A percentile compares a stretch with the other conserved stretches of the same genome.
phyloP scores from a whole-genome alignment of 2,797 vertebrate genomes.

The Tinamus major region DNA sequence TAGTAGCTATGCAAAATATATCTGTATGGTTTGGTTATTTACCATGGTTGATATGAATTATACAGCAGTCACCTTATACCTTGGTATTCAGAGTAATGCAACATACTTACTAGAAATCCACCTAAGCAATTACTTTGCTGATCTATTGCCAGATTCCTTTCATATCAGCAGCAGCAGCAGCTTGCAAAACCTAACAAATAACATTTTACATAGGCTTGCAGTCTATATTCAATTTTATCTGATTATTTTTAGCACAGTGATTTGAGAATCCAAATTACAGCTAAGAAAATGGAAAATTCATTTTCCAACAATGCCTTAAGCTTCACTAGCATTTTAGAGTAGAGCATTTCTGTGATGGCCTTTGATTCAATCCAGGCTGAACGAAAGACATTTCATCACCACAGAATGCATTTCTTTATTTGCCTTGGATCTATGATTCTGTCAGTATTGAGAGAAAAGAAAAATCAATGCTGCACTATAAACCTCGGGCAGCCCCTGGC shows the following conservation, averaged over 20 bases:
- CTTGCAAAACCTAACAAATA: slow-evolving; percentile 55
- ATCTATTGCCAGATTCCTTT: slow-evolving; percentile 58
- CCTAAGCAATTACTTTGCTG: slow-evolving; percentile 69
- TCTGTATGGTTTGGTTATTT: slow-evolving; percentile 20
- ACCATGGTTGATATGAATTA: not conserved
- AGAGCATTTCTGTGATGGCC: slow-evolving; percentile 82
- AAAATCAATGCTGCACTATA: slow-evolving; percentile 95
- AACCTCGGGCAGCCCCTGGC: slow-evolving; percentile 85
- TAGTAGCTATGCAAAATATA: not conserved
- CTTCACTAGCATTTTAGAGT: slow-evolving; percentile 78
- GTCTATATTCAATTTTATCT: slow-evolving; percentile 72
- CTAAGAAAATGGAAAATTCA: slow-evolving; percentile 82
- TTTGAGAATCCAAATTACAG: slow-evolving; percentile 87
- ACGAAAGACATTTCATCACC: slow-evolving; percentile 87
- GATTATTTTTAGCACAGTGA: slow-evolving; percentile 76
- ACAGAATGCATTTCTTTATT: slow-evolving; percentile 90
- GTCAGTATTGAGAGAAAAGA: slow-evolving; percentile 96
- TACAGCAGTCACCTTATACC: not conserved
- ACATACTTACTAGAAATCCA: slow-evolving; percentile 41
- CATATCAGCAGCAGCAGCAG: slow-evolving; percentile 44
- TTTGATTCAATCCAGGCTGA: slow-evolving; percentile 85
- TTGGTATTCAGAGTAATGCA: slow-evolving; percentile 40
- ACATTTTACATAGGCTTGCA: slow-evolving; percentile 70
- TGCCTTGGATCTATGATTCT: slow-evolving; percentile 96
- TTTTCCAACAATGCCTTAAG: slow-evolving; percentile 81